Conservation (phyloP, 2,797 vertebrate species). For the Pseudopleuronectes americanus region DNA sequence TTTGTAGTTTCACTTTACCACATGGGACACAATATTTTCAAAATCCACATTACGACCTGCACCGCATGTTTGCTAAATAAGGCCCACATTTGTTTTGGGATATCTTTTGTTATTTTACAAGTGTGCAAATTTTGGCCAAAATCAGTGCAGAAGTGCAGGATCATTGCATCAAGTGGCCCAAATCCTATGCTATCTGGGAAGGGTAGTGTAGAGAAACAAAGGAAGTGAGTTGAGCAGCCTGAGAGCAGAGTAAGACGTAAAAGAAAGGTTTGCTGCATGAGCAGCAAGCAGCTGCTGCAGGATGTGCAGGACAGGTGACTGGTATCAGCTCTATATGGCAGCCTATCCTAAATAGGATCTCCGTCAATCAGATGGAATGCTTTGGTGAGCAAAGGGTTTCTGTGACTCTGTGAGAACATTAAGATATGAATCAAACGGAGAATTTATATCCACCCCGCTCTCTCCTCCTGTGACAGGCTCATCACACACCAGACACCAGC, state of each 20-base stretch:
- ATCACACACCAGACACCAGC: slow-evolving; percentile 88
- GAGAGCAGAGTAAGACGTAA: background rate
- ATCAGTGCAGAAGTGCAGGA: too few relatives aligned
- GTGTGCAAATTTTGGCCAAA: too few relatives aligned
- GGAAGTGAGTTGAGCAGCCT: background rate
- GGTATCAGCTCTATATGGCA: slow-evolving; percentile 84
- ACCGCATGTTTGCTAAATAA: too few relatives aligned
- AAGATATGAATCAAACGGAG: slow-evolving; percentile 91
- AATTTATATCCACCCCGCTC: slow-evolving; percentile 90
- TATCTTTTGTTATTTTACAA: too few relatives aligned
- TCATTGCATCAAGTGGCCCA: too few relatives aligned
- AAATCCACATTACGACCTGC: too few relatives aligned
- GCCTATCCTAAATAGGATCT: slow-evolving; percentile 89
- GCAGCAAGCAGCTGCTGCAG: background rate
- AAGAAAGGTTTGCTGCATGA: background rate
- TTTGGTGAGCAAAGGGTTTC: slow-evolving; percentile 88
- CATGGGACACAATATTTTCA: too few relatives aligned
- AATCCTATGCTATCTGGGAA: too few relatives aligned
- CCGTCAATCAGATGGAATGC: slow-evolving; percentile 92
- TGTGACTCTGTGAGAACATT: slow-evolving; percentile 85
- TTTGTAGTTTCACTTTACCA: too few relatives aligned
- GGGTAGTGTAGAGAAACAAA: too few relatives aligned
- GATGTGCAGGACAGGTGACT: slow-evolving; percentile 13
- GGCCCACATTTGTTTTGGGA: too few relatives aligned
- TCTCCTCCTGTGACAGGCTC: slow-evolving; percentile 86